phyloP scores from a whole-genome alignment of 2,888 invertebrate genomes.

The Trachelus tabidus region DNA sequence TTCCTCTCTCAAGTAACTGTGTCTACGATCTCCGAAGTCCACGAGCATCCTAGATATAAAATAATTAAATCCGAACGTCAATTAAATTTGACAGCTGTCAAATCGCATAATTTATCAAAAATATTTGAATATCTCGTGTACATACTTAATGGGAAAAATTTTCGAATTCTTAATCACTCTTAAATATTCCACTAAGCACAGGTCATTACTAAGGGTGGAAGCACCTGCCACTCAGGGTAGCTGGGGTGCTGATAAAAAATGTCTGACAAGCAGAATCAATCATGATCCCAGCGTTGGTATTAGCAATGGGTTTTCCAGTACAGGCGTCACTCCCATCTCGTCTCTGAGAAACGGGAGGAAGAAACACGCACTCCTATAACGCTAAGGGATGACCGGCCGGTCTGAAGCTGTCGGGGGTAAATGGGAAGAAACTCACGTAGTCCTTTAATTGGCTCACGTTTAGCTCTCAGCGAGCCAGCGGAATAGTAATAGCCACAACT shows the following conservation, averaged over 20 bases:
- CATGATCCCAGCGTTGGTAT: background rate
- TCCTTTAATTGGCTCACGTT: slow-evolving; percentile 32
- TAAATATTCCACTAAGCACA: background rate
- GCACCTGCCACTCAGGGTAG: background rate
- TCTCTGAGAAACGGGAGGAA: background rate
- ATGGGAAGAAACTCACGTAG: slow-evolving; percentile 18
- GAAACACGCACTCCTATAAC: background rate
- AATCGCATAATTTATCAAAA: no score
- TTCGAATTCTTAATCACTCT: background rate
- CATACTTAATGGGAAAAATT: no score
- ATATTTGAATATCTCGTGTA: no score
- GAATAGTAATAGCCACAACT: slow-evolving; percentile 24
- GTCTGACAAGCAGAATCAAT: slow-evolving; percentile 12
- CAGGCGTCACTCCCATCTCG: background rate
- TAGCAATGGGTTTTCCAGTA: background rate
- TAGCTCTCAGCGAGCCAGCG: slow-evolving; percentile 17
- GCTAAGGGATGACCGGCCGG: slow-evolving; percentile 2
- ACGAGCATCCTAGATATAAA: background rate
- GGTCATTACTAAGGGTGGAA: background rate
- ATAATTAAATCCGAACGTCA: no score
- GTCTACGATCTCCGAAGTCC: background rate
- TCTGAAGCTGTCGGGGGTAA: background rate
- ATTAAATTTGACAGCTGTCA: no score
- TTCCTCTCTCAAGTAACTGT: background rate
- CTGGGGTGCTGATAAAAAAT: background rate